Evolutionary conservation across 1,140 invertebrate species (phyloP).

Genomic region (Mya arenaria): DNA sequence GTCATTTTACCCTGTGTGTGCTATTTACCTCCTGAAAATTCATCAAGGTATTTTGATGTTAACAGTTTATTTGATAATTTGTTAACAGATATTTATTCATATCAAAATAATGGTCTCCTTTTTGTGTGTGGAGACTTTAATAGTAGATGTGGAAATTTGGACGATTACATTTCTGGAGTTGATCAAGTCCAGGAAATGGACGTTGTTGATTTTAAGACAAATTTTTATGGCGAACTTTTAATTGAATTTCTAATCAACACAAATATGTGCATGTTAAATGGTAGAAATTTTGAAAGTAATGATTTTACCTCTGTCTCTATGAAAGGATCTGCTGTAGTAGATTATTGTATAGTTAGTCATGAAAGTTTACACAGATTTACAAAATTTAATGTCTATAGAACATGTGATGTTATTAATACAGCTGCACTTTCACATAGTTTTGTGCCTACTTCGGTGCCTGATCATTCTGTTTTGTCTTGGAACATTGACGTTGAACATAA

Average conservation of each 20-base stretch:
- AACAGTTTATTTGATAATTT: constrained; percentile 10
- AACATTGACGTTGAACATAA: not conserved
- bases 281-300: not conserved
- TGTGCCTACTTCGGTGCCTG: not conserved
- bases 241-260: not conserved
- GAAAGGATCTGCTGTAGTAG: not conserved
- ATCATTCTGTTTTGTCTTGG: constrained; percentile 5
- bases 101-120: constrained; percentile 9
- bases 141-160: not conserved
- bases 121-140: not conserved
- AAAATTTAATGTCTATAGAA: not conserved
- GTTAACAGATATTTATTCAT: not conserved
- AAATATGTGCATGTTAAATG: constrained; percentile 11
- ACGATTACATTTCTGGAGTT: not conserved
- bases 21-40: too few species aligned
- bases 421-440: not conserved
- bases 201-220: not conserved
- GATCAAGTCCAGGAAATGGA: not conserved
- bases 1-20: constrained; percentile 10
- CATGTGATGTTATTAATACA: not conserved
- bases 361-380: not conserved
- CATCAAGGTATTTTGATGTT: not conserved
- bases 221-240: constrained; percentile 4
- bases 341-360: constrained; percentile 5
- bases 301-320: constrained; percentile 14